Conservation (phyloP, 1,140 invertebrate species). For the Diabrotica virgifera region DNA sequence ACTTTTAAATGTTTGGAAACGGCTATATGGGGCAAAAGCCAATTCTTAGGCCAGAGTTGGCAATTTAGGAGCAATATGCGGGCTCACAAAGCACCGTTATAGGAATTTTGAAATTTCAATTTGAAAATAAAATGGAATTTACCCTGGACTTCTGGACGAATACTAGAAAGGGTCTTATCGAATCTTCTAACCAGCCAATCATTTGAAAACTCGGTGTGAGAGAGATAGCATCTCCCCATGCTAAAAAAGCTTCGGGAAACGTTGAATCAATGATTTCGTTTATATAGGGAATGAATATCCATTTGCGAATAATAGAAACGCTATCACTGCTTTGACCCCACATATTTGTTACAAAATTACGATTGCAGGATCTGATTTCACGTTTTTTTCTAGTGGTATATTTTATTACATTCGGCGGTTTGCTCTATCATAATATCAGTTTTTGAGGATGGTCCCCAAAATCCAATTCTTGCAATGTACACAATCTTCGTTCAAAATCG, state of each 20-base stretch:
- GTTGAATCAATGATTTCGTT: slow-evolving; percentile 37
- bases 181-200: slow-evolving; percentile 35
- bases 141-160: slow-evolving; percentile 23
- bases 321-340: slow-evolving; percentile 30
- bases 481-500: no score
- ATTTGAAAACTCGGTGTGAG: slow-evolving; percentile 29
- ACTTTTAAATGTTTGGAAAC: slow-evolving; percentile 11
- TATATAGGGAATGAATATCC: slow-evolving; percentile 39
- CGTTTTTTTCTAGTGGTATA: neutral
- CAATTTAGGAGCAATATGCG: slow-evolving; percentile 24
- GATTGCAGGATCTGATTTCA: slow-evolving; percentile 13
- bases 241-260: slow-evolving; percentile 30
- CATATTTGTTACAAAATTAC: slow-evolving; percentile 28
- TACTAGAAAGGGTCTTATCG: slow-evolving; percentile 28
- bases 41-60: slow-evolving; percentile 24
- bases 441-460: neutral
- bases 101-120: slow-evolving; percentile 38
- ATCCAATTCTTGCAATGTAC: no score
- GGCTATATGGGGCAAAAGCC: slow-evolving; percentile 13
- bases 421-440: slow-evolving; percentile 9
- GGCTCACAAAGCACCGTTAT: slow-evolving; percentile 27
- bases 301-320: slow-evolving; percentile 35
- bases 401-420: slow-evolving; percentile 7
- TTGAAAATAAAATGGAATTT: slow-evolving; percentile 39
- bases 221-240: slow-evolving; percentile 34